phyloP scores from a whole-genome alignment of 2,797 vertebrate species.

The Avahi laniger region DNA sequence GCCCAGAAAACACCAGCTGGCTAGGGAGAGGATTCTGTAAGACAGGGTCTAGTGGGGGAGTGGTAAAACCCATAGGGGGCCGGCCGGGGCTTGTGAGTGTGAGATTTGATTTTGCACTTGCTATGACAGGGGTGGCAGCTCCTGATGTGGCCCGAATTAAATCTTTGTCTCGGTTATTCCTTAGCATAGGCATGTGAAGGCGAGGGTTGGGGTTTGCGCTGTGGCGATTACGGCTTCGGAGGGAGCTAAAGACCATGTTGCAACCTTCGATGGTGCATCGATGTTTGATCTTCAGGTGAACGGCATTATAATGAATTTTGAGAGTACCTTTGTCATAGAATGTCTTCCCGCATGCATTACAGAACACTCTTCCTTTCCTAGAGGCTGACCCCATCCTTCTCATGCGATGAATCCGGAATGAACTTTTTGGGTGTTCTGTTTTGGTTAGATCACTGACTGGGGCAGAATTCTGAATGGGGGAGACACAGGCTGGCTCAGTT shows the following conservation, averaged over 20 bases:
- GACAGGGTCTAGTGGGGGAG: conserved; percentile 95
- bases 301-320: conserved; percentile 90
- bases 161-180: conserved; percentile 99
- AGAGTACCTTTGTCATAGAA: conserved; percentile 92
- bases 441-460: conserved; percentile 87
- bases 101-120: conserved; percentile 94
- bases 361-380: conserved; percentile 98
- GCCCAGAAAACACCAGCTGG: conserved; percentile 95
- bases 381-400: conserved; percentile 95
- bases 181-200: conserved; percentile 91
- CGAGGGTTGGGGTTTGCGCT: conserved; percentile 97
- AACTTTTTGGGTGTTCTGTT: conserved; percentile 88
- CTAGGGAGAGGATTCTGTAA: conserved; percentile 96
- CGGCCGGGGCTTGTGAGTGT: conserved; percentile 96
- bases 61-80: conserved; percentile 96
- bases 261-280: conserved; percentile 90
- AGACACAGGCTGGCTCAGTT: conserved; percentile 93
- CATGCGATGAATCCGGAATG: conserved; percentile 90
- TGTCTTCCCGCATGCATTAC: conserved; percentile 94
- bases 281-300: conserved; percentile 90
- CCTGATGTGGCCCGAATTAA: conserved; percentile 95
- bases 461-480: conserved; percentile 93
- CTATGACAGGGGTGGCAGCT: conserved; percentile 96
- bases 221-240: conserved; percentile 97
- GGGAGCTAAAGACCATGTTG: conserved; percentile 97